phyloP scores from a whole-genome alignment of 2,797 vertebrate genomes.

The Typhlichthys eigenmanni region DNA sequence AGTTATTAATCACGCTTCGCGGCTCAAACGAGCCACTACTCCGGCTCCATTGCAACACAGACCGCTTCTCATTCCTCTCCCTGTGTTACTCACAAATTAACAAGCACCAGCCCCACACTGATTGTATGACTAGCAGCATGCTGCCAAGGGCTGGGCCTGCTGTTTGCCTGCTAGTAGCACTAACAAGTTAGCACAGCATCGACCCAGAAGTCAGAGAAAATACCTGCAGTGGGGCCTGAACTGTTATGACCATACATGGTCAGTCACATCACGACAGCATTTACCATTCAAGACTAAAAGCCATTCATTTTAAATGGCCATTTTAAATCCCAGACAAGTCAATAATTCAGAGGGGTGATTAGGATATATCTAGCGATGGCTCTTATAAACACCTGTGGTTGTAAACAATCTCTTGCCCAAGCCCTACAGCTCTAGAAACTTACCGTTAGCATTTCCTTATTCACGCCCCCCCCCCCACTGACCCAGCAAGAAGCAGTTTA shows the following conservation, averaged over 20 bases:
- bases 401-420: slow-evolving; percentile 28
- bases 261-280: slow-evolving; percentile 3
- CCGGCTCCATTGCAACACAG: not conserved
- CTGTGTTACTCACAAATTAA: slow-evolving; percentile 8
- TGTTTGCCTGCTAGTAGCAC: not conserved
- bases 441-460: not conserved
- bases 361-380: slow-evolving; percentile 31
- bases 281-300: slow-evolving; percentile 3
- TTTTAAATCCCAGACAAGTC: slow-evolving; percentile 7
- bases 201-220: not conserved
- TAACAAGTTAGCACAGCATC: slow-evolving; percentile 1
- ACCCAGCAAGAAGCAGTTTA: slow-evolving; percentile 24
- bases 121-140: slow-evolving; percentile 22
- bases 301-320: not conserved
- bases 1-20: slow-evolving; percentile 10
- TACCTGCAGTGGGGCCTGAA: not conserved
- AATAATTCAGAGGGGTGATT: slow-evolving; percentile 18
- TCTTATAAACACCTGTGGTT: slow-evolving; percentile 34
- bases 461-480: slow-evolving; percentile 18
- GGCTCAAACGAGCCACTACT: slow-evolving; percentile 12
- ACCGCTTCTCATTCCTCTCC: slow-evolving; percentile 12
- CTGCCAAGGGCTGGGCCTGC: slow-evolving; percentile 1
- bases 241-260: not conserved
- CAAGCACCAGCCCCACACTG: slow-evolving; percentile 6
- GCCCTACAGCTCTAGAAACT: slow-evolving; percentile 6